Percentiles rank a stretch among this genome's conserved stretches.
These are phyloP conservation scores for Galeopterus variegatus DNA, from an alignment of 2,113 vertebrate species.

Conservation along the genomic window DNA sequence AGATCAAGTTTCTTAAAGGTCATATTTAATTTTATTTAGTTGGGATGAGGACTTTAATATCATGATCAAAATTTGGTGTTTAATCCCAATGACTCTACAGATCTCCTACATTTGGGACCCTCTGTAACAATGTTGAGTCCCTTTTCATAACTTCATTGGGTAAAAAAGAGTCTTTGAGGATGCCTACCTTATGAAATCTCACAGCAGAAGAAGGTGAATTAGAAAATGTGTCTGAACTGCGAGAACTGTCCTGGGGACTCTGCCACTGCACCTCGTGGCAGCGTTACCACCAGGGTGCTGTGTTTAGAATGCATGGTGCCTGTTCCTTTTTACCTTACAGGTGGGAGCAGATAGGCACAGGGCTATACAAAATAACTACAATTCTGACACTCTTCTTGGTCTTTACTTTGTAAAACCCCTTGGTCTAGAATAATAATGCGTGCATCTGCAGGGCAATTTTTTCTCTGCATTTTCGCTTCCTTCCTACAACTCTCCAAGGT, in stretches of 20 bases:
- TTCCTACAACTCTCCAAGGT: neutral
- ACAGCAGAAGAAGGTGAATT: neutral
- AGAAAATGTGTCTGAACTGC: neutral
- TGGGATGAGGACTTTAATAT: neutral
- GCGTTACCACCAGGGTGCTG: too few species aligned
- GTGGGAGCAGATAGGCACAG: neutral
- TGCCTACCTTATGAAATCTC: neutral
- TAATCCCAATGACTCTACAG: neutral
- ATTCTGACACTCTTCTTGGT: neutral
- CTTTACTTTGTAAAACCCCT: neutral
- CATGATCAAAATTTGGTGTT: neutral
- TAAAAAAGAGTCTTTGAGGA: neutral
- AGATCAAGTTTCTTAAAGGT: neutral
- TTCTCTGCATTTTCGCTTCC: neutral
- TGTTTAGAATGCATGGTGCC: fast-evolving
- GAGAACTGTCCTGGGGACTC: fast-evolving
- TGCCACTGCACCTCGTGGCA: fast-evolving
- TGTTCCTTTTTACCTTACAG: neutral
- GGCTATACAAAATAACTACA: too few species aligned
- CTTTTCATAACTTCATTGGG: neutral
- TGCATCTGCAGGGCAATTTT: neutral
- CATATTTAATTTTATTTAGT: neutral
- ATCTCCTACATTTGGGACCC: neutral
- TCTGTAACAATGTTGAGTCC: neutral
- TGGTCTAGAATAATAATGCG: neutral